Conservation (phyloP, 2,797 vertebrate species). For the Paguma larvata region DNA sequence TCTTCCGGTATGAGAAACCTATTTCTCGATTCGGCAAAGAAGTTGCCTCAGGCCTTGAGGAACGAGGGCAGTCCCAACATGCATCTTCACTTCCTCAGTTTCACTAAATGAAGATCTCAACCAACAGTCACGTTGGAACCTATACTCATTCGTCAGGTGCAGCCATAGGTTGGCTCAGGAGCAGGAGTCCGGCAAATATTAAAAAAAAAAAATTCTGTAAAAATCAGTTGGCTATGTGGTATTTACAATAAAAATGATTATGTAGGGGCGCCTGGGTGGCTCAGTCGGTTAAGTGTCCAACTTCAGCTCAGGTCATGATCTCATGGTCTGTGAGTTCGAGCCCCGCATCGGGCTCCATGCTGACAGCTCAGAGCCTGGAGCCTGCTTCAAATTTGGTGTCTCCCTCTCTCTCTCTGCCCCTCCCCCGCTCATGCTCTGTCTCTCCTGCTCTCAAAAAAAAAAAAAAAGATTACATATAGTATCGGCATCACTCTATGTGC, state of each 20-base stretch:
- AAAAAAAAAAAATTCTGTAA: neutral
- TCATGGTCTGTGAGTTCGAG: too few relatives aligned
- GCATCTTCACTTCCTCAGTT: neutral
- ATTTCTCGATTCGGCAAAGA: neutral
- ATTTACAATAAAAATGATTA: neutral
- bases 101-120: neutral
- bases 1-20: neutral
- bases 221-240: neutral
- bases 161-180: neutral
- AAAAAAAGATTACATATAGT: rapidly evolving
- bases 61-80: neutral
- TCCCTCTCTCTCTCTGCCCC: too few relatives aligned
- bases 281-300: too few relatives aligned
- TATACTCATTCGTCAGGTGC: neutral
- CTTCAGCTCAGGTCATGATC: too few relatives aligned
- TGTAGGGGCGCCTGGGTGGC: too few relatives aligned
- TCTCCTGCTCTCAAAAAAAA: neutral
- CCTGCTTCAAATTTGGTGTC: too few relatives aligned
- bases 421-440: too few relatives aligned
- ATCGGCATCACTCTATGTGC: neutral
- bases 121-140: rapidly evolving
- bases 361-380: too few relatives aligned
- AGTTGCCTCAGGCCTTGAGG: neutral
- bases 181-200: neutral
- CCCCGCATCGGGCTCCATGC: too few relatives aligned